These are phyloP conservation scores for Lamellibrachia luymesi DNA, from an alignment of 1,140 invertebrate species.

Conservation along the genomic window DNA sequence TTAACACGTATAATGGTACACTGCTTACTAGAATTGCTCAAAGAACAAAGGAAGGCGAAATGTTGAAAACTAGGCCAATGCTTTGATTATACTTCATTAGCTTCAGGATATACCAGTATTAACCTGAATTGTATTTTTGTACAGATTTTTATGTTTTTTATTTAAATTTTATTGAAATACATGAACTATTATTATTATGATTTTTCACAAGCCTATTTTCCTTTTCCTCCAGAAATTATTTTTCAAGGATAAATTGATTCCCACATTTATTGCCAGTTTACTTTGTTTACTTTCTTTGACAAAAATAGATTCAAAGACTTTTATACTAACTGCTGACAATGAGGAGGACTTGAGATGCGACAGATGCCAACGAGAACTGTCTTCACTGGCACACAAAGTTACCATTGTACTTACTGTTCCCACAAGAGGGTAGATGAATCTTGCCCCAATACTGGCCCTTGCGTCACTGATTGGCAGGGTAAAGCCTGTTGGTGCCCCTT, in stretches of 20 bases:
- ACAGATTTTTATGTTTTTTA: neutral
- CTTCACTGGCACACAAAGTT: neutral
- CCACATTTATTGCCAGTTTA: neutral
- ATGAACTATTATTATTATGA: no score
- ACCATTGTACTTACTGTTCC: slow-evolving; percentile 70
- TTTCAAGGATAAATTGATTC: neutral
- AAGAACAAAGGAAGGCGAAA: neutral
- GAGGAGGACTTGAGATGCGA: neutral
- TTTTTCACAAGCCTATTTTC: neutral
- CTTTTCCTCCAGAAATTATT: neutral
- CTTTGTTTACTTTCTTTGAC: neutral
- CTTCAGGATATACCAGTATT: neutral
- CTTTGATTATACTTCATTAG: no score
- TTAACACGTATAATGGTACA: neutral
- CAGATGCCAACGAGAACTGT: no score
- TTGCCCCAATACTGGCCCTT: slow-evolving; percentile 88
- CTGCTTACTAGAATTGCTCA: neutral
- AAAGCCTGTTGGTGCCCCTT: slow-evolving; percentile 90
- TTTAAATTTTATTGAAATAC: neutral
- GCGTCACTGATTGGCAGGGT: slow-evolving; percentile 82
- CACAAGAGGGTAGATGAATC: slow-evolving; percentile 89
- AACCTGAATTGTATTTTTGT: neutral
- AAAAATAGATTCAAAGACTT: neutral
- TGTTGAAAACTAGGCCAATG: neutral
- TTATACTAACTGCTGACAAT: neutral